phyloP scores from a whole-genome alignment of 1,140 invertebrate genomes.

The Glossosoma conforme region DNA sequence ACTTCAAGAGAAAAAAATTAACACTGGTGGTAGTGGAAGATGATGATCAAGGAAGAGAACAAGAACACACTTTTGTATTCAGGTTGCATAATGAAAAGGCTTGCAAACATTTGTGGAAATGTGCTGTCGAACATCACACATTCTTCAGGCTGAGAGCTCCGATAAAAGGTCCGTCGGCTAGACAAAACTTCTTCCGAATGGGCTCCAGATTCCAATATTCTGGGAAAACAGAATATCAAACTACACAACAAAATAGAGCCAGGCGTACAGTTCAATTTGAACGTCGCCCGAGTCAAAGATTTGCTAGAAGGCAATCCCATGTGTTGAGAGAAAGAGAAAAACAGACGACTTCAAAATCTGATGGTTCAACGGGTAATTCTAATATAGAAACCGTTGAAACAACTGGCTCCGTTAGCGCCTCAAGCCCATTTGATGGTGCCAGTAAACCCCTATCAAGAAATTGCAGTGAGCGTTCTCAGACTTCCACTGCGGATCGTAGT shows the following conservation, averaged over 20 bases:
- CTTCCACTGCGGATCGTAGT: slow-evolving; percentile 35
- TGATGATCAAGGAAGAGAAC: slow-evolving; percentile 88
- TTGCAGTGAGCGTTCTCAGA: slow-evolving; percentile 48
- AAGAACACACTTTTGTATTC: slow-evolving; percentile 91
- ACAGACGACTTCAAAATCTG: slow-evolving; percentile 46
- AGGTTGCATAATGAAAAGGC: slow-evolving; percentile 92
- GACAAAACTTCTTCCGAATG: slow-evolving; percentile 96
- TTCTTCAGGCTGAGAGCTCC: slow-evolving; percentile 94
- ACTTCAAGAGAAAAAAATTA: slow-evolving; percentile 94
- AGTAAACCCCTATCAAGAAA: slow-evolving; percentile 38
- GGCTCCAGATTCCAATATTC: slow-evolving; percentile 93
- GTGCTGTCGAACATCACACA: slow-evolving; percentile 97
- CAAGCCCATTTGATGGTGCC: slow-evolving; percentile 35
- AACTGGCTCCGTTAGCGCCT: slow-evolving; percentile 35
- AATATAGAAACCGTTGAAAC: slow-evolving; percentile 3
- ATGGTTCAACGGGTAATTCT: slow-evolving; percentile 32
- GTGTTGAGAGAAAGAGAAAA: slow-evolving; percentile 70
- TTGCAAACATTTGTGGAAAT: slow-evolving; percentile 99
- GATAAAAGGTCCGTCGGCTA: slow-evolving; percentile 79
- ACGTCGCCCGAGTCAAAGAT: slow-evolving; percentile 91
- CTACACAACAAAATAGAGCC: slow-evolving; percentile 81
- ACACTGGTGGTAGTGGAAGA: slow-evolving; percentile 94
- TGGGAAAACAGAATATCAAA: slow-evolving; percentile 94
- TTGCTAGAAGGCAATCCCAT: slow-evolving; percentile 84
- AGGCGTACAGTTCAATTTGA: slow-evolving; percentile 92